Evolutionary conservation across 2,888 invertebrate species (phyloP), one percentile per base, ranked within the genome.

Genomic region (Dexiosoma caninum): DNA sequence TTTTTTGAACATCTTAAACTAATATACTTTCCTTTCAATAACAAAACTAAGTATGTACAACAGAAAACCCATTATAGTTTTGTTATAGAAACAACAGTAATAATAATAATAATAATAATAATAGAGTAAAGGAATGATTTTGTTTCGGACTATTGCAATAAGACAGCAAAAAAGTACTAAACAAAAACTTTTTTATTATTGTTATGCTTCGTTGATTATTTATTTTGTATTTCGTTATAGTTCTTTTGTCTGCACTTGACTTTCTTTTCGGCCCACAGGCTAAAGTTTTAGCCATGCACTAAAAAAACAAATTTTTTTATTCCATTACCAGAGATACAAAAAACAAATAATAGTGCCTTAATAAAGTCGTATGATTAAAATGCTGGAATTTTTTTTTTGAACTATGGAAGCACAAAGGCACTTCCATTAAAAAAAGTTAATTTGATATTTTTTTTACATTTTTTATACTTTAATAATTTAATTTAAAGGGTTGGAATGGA

Each of bases 181-280:
- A 16, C 27, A 55, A 77, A 62, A 64, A 67, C 49, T 51, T 46
- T 70, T 71, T 70, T 67, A 76, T 80, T 75, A 67, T 78, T 62
- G 81, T 81, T 81, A 55, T 77, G 72, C 62, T 62, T 76, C 49
- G 81, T 30, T 74, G 75, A 66, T 70, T 64, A 67, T 42, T 66
- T 66, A 66, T 62, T 51, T 51, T 16, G 12, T 30, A 12, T 44
- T 72, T 55, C 64, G 14, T 62, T 60, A 12, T 27, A 66, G 23
- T 21, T 71, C 66, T 64, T 69, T 81, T 81, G 72, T 77, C 44
- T 57, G 40, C 55, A 66, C 71, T 78, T 66, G 80, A 80, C 80
- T 81, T 81, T 81, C 81, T 77, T 77, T 77, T 69, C 57, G 64
- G 77, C 81, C 77, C 69, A 55, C 55, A 69, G 81, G 77, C 77